Evolutionary conservation across 2,888 invertebrate species (phyloP).

Genomic region (Rhagium mordax): DNA sequence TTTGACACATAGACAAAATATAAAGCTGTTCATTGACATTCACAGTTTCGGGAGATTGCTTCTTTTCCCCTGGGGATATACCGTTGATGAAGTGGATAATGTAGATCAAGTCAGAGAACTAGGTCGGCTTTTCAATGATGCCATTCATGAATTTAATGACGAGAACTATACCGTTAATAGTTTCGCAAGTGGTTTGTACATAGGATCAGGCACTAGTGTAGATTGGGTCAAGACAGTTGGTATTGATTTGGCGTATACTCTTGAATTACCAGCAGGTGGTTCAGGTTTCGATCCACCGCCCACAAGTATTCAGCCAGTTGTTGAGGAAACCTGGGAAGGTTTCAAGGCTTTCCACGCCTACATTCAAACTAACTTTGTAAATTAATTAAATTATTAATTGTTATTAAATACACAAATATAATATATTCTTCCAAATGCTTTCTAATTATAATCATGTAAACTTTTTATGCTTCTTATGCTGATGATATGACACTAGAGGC

Average conservation of each 20-base stretch:
- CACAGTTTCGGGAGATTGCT: constrained; percentile 82
- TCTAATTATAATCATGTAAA: no score
- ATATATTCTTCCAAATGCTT: no score
- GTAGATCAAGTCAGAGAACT: constrained; percentile 63
- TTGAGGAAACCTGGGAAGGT: constrained; percentile 76
- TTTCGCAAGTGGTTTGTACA: constrained; percentile 69
- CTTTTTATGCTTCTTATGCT: no score
- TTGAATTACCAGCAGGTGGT: constrained; percentile 76
- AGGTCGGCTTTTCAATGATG: constrained; percentile 64
- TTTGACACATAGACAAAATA: constrained; percentile 67
- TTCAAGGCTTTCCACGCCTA: constrained; percentile 71
- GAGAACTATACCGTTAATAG: constrained; percentile 72
- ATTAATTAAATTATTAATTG: not conserved
- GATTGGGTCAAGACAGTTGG: constrained; percentile 76
- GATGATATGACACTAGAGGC: no score
- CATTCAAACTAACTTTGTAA: constrained; percentile 39
- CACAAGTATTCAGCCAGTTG: constrained; percentile 73
- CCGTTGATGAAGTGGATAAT: constrained; percentile 64
- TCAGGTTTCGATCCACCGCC: constrained; percentile 75
- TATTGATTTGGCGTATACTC: constrained; percentile 76
- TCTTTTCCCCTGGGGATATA: constrained; percentile 80
- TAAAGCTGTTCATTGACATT: constrained; percentile 79
- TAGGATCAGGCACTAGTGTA: constrained; percentile 77
- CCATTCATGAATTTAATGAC: constrained; percentile 65
- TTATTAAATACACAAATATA: no score